These are phyloP conservation scores for Montipora capricornis DNA, from an alignment of 64 coral and sea anemone genomes.

Conservation along the genomic window DNA sequence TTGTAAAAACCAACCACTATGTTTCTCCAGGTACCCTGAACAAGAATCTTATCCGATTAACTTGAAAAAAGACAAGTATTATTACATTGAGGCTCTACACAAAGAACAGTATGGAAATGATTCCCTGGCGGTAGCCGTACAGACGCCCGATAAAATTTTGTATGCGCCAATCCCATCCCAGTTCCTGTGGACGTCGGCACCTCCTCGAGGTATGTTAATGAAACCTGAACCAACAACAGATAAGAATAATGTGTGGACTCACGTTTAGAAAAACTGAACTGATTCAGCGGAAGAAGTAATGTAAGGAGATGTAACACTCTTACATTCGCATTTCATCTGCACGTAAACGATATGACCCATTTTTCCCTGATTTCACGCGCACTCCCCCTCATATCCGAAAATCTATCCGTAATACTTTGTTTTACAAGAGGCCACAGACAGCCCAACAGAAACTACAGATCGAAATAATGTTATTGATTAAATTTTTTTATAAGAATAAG, in stretches of 20 bases:
- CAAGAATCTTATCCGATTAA: slow-evolving; percentile 82
- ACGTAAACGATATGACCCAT: no score
- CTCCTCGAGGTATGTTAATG: neutral
- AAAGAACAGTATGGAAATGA: slow-evolving; percentile 92
- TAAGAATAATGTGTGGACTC: neutral
- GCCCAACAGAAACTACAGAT: no score
- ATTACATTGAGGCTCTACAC: slow-evolving; percentile 90
- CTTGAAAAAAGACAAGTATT: slow-evolving; percentile 65
- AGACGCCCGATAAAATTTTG: slow-evolving; percentile 62
- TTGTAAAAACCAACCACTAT: neutral
- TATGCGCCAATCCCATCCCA: slow-evolving; percentile 69
- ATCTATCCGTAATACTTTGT: no score
- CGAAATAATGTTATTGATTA: no score
- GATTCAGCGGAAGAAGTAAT: no score
- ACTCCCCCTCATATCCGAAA: no score
- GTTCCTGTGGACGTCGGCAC: slow-evolving; percentile 78
- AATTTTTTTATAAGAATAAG: no score
- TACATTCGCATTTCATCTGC: no score
- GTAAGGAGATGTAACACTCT: no score
- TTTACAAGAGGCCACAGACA: no score
- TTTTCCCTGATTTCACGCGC: no score
- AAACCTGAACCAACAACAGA: neutral
- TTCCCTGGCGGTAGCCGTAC: slow-evolving; percentile 67
- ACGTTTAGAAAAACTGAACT: neutral
- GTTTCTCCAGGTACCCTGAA: slow-evolving; percentile 64